Base-by-base conservation (phyloP, 2,113 vertebrate species). In the Megalops atlanticus region DNA sequence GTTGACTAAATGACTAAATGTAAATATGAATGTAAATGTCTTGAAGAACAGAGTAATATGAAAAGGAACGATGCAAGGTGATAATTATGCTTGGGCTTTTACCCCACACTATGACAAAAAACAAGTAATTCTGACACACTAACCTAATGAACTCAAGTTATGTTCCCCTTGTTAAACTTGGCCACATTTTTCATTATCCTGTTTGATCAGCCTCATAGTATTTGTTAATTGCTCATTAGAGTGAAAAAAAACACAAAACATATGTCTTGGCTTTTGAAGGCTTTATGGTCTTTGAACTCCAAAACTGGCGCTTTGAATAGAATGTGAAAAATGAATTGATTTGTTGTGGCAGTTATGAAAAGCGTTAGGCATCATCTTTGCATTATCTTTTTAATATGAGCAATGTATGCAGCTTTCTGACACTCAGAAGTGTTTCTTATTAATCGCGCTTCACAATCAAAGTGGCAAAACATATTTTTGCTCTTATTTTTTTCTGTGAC, bases 211-310 rank as follows among this genome's bases (percentile, higher is more conserved):
- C 11, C 3, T 45, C 24, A 0, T 40, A 69, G 71, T 79, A 70
- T 64, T 24, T 41, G 54, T 76, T 82, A 80, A 82, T 45, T 76
- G 52, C 49, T 79, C 6, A 31, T 81, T 82, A 80, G 81, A 82
- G 27, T 10, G 27, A 16, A 52, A 4, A 31, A 41, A 78, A 70
- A 8, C 14, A 31, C 21, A 24, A 15, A 21, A 76, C 36, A 36
- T 41, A 54, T 18, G 77, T 21, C 43, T 69, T 70, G 41, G 82
- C 21, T 35, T 80, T 85, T 79, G 36, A 15, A 18, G 31, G 76
- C 41, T 39, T 14, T 33, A 70, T 35, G 31, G 68, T 70, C 31
- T 70, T 70, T 70, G 33, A 70, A 69, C 27, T 69, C 27, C 14
- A 69, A 69, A 69, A 31, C n/a, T 69, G 21, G 43, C 43, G 43